Percentiles rank a stretch among this genome's conserved stretches.
Conservation (phyloP, 2,888 invertebrate genomes). For the Monochamus alternatus region DNA sequence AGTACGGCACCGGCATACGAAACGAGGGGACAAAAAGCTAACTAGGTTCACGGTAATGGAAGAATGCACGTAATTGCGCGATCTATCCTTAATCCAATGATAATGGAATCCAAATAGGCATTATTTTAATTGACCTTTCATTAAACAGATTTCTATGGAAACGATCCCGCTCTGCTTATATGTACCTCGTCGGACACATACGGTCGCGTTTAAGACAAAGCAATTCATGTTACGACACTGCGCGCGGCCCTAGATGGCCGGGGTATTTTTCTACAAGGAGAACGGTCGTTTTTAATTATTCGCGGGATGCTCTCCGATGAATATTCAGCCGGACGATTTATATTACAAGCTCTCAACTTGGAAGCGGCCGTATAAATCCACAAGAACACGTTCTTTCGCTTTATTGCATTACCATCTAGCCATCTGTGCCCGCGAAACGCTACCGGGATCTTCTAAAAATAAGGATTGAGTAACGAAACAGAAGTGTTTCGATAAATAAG, state of each 20-base stretch:
- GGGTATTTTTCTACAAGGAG: conserved; percentile 46
- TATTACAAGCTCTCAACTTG: conserved; percentile 17
- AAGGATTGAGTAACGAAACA: conserved; percentile 1
- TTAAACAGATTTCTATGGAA: conserved; percentile 44
- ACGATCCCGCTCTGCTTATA: conserved; percentile 34
- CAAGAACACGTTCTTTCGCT: conserved; percentile 5
- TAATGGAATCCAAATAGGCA: conserved; percentile 56
- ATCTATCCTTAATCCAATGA: conserved; percentile 57
- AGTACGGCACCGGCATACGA: conserved; percentile 22
- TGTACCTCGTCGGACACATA: conserved; percentile 23
- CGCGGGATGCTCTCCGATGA: conserved; percentile 25
- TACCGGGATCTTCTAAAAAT: neutral
- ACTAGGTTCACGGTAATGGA: conserved; percentile 25
- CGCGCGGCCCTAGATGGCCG: conserved; percentile 38
- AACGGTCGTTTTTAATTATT: conserved; percentile 41
- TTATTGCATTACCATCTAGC: neutral
- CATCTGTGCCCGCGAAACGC: neutral
- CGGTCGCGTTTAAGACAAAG: conserved; percentile 42
- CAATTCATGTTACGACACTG: conserved; percentile 52
- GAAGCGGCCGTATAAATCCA: neutral
- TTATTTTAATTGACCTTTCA: conserved; percentile 47
- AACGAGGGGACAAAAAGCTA: conserved; percentile 33
- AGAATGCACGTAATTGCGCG: conserved; percentile 46
- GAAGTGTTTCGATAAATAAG: too few relatives aligned
- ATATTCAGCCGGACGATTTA: conserved; percentile 37